Base-by-base conservation (phyloP, 2,797 vertebrate genomes). In the Echeneis naucrates region DNA sequence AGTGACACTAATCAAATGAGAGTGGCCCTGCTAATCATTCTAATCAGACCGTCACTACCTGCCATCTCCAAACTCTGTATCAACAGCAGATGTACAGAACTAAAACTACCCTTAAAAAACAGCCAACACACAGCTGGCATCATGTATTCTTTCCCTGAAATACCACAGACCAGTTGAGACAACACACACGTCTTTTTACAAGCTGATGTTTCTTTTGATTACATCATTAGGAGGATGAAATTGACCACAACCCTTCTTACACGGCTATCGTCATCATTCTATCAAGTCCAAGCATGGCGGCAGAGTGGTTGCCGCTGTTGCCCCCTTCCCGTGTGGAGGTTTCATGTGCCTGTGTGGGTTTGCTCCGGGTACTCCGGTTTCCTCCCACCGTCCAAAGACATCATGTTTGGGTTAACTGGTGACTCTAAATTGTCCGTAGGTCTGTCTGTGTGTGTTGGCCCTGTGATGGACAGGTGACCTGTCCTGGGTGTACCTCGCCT, bases 1-100 rank as follows among this genome's bases (percentile, higher is more conserved):
- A 81, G 79, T 59, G 60, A 78, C 72, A 66, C 68, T 82, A 79
- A 91, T 89, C 64, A 57, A 86, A 88, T 87, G 71, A 81, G 54
- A 77, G 27, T 2, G 23, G 51, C 66, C 52, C 4, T 47, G 72
- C 60, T 87, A 82, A 90, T 88, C 73, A 80, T 4, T 14, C 58
- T 89, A 88, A 87, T 88, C 61, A 85, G 60, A 47, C 53, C 54
- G 78, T 69, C 38, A n/a, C 67, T 63, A 70, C 64, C 50, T 67
- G 58, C 77, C 48, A 55, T 71, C 60, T 69, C 67, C 53, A 58
- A 80, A 83, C 61, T 47, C 32, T 35, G 32, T 52, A 35, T 48
- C 57, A 61, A 30, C 32, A 67, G 71, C 69, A 73, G 54, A 79
- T 81, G 69, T 48, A 32, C 59, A 50, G 45, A 16, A 51, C 52